Evolutionary conservation across 2,888 invertebrate species (phyloP).

Genomic region (Archaeoteleia sp.): DNA sequence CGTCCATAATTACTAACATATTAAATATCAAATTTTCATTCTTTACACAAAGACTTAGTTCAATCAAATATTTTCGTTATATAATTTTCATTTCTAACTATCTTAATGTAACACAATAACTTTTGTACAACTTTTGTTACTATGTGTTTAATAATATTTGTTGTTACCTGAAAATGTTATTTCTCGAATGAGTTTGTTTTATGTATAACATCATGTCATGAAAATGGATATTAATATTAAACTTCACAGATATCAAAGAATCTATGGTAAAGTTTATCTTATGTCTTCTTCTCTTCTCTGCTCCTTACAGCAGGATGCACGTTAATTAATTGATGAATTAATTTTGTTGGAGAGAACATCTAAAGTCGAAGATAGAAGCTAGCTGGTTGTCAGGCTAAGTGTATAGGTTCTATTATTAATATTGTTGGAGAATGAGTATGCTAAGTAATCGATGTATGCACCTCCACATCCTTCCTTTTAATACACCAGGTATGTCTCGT

Average conservation of each 20-base stretch:
- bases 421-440: slow-evolving; percentile 51
- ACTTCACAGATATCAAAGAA: slow-evolving; percentile 16
- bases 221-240: slow-evolving; percentile 25
- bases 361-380: slow-evolving; percentile 24
- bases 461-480: slow-evolving; percentile 24
- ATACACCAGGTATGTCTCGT: slow-evolving; percentile 17
- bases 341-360: slow-evolving; percentile 53
- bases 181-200: no score
- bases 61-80: no score
- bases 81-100: no score
- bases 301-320: slow-evolving; percentile 45
- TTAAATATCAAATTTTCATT: no score
- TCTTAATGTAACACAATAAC: no score
- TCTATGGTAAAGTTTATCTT: slow-evolving; percentile 24
- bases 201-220: slow-evolving; percentile 2
- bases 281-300: slow-evolving; percentile 12
- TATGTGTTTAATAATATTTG: no score
- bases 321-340: slow-evolving; percentile 64
- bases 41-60: no score
- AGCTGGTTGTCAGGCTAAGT: slow-evolving; percentile 36
- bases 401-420: slow-evolving; percentile 64
- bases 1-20: no score
- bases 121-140: no score
- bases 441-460: slow-evolving; percentile 58
- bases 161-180: no score